Conservation (phyloP, 2,888 invertebrate genomes). For the Hemicrepidius hirtus region DNA sequence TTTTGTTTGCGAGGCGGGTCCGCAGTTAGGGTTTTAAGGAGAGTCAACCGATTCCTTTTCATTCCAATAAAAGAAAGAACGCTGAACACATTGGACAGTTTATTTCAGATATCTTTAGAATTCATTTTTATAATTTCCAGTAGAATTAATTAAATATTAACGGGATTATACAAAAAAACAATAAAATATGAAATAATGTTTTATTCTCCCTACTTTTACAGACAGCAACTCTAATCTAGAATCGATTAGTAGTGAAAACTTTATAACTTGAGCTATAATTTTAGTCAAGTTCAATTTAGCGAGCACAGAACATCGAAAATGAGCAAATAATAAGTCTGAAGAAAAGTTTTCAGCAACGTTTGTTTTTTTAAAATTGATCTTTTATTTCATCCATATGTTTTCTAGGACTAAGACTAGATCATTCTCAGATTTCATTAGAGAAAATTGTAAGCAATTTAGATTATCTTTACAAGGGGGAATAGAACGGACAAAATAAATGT, state of each 20-base stretch:
- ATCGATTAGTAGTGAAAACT: too few relatives aligned
- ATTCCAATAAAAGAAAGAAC: not conserved
- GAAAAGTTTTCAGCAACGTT: conserved; percentile 1
- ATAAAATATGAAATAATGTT: too few relatives aligned
- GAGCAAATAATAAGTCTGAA: not conserved
- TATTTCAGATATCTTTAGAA: too few relatives aligned
- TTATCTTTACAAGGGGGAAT: conserved; percentile 57
- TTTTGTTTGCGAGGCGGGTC: conserved; percentile 10
- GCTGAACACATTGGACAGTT: not conserved
- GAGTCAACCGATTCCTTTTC: conserved; percentile 9
- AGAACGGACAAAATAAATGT: conserved; percentile 46
- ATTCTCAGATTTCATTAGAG: conserved; percentile 59
- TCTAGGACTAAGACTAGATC: conserved; percentile 51
- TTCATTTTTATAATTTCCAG: too few relatives aligned
- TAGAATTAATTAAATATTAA: too few relatives aligned
- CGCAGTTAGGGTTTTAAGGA: conserved; percentile 13
- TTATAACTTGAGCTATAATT: too few relatives aligned
- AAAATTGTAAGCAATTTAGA: conserved; percentile 60
- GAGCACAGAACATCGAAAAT: not conserved
- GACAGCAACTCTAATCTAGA: too few relatives aligned
- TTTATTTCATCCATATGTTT: conserved; percentile 39
- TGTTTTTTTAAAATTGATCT: conserved; percentile 11
- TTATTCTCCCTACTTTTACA: too few relatives aligned
- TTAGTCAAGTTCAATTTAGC: not conserved
- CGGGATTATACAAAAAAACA: too few relatives aligned